Evolutionary conservation across 2,888 invertebrate species (phyloP), one percentile per base, ranked within the genome.

Genomic region (Xestia xanthographa): DNA sequence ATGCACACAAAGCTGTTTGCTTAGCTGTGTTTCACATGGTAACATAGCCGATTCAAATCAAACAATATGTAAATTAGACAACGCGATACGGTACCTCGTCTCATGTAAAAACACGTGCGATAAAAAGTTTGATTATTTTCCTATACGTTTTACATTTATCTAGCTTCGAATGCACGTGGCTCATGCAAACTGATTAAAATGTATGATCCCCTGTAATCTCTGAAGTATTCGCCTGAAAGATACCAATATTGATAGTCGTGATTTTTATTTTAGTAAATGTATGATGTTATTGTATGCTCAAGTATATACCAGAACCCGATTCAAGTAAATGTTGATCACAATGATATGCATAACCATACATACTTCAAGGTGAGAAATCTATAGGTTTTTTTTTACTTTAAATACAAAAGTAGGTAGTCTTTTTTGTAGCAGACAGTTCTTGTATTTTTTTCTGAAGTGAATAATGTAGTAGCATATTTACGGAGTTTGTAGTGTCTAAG

Each of bases 91-190:
- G 75, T 83, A 84, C 67, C 53, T 53, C 43, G 72, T 50, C 73
- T 84, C 81, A 77, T 85, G 56, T 67, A 72, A 75, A 74, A 71
- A 85, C 70, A 83, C 75, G 77, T 77, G 88, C 67, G 75, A 72
- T 86, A 86, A 83, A 79, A 87, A 86, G 76, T 86, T 87, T 67
- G 81, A 87, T 86, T 85, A 86, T 79, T 86, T 83, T 72, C 41
- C 75, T 77, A 86, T 78, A 72, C 60, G 43, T 69, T 74, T 73
- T 62, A 85, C 72, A 85, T 80, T 77, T 86, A 83, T 84, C 70
- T 78, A 77, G 71, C 62, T 62, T 63, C 29, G 75, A 66, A 69
- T 75, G 70, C 86, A 86, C 84, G 88, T 86, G 86, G 73, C 75
- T 74, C 80, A 62, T 69, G 43, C 70, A 67, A 75, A 81, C 79